Evolutionary conservation across 1,140 invertebrate genomes (phyloP), one percentile per base, ranked within the genome.

Genomic region (Leptoteleia sp.): DNA sequence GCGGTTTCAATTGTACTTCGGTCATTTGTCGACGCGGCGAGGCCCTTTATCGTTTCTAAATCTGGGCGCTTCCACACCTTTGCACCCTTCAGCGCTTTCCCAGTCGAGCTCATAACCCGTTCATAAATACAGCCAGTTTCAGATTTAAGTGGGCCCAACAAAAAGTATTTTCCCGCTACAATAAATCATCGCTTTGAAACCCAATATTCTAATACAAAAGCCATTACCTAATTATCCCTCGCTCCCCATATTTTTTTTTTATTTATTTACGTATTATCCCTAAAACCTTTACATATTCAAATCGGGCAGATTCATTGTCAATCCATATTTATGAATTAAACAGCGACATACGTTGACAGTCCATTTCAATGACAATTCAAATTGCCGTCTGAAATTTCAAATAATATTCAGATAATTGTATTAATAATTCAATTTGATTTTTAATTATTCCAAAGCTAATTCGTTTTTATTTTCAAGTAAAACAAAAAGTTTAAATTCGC

Each of bases 161-260:
- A 57, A 48, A n/a, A n/a, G n/a, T n/a, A n/a, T 48, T 57, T 68
- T 48, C 62, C 19, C 27, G 48, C 48, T 35, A 55, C 62, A 45
- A 68, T 68, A 68, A 57, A 68, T 68, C 64, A 68, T 68, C 15
- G 4, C 4, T 27, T 37, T 25, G 47, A 45, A 54, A 54, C 40
- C 12, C 27, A 45, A 68, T 68, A 48, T 3, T 16, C 19, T 54
- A 48, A 68, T 48, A 68, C 64, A 68, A 57, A 68, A 57, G 47
- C 54, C n/a, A 71, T 71, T 71, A 71, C 52, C 54, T 71, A 61
- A 68, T 42, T 52, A 71, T 27, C 42, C 52, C 19, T 70, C 27
- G 25, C 11, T 8, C 38, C 27, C 27, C n/a, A n/a, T n/a, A n/a
- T n/a, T n/a, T n/a, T n/a, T 12, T 50, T 8, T 25, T 12, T 29